These are phyloP conservation scores for Malthinus flaveolus DNA, from an alignment of 2,888 invertebrate species.

Conservation along the genomic window DNA sequence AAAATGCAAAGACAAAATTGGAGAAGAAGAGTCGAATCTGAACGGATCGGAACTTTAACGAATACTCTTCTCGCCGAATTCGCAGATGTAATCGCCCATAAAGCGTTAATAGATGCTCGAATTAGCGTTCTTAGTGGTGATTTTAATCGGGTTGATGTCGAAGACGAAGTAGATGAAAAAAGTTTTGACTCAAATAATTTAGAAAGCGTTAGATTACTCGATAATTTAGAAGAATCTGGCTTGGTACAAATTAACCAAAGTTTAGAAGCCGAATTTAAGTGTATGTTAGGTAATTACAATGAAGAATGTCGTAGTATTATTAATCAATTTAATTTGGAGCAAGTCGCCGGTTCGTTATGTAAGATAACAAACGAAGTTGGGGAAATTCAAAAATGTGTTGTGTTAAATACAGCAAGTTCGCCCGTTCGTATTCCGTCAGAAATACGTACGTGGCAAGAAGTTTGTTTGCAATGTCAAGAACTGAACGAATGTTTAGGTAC, in stretches of 20 bases:
- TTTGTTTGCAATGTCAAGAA: conserved; percentile 62
- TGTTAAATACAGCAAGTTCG: conserved; percentile 3
- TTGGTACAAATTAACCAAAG: conserved; percentile 56
- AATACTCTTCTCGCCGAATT: conserved; percentile 64
- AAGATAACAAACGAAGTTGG: conserved; percentile 33
- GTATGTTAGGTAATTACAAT: conserved; percentile 66
- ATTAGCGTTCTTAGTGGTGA: conserved; percentile 62
- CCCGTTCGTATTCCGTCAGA: conserved; percentile 34
- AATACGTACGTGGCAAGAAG: conserved; percentile 56
- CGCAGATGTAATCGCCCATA: conserved; percentile 73
- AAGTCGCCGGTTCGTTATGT: conserved; percentile 27
- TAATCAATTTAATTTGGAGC: conserved; percentile 31
- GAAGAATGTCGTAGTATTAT: conserved; percentile 52
- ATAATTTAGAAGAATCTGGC: conserved; percentile 57
- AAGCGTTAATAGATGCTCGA: conserved; percentile 76
- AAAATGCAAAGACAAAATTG: conserved; percentile 59
- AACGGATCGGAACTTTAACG: conserved; percentile 56
- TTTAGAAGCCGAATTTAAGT: conserved; percentile 68
- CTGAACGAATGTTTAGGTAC: conserved; percentile 54
- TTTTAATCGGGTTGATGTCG: conserved; percentile 15
- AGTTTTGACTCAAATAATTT: conserved; percentile 41
- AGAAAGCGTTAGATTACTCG: conserved; percentile 47
- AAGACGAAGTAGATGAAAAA: conserved; percentile 20
- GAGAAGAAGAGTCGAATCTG: conserved; percentile 56
- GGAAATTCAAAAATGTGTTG: conserved; percentile 28